Conservation (phyloP, 2,888 invertebrate species). For the Trissoscelio sp. region DNA sequence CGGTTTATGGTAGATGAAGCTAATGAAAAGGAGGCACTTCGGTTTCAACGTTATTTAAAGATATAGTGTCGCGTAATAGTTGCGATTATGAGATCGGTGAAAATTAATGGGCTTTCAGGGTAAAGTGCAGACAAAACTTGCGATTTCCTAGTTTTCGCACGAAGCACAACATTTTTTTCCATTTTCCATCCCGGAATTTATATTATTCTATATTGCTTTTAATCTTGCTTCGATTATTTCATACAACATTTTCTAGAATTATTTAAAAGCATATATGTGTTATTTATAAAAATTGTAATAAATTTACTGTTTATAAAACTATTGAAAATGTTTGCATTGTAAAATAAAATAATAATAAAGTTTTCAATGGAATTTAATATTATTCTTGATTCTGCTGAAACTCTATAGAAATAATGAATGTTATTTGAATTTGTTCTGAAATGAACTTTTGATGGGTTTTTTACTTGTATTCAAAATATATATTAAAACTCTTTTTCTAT, state of each 20-base stretch:
- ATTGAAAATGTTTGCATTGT: no score
- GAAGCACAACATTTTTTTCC: not conserved
- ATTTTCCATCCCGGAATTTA: not conserved
- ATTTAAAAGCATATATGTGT: no score
- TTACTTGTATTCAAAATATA: no score
- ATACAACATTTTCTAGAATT: not conserved
- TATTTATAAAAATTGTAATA: no score
- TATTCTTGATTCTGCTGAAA: no score
- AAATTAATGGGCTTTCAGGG: conserved; percentile 23
- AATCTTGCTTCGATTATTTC: not conserved
- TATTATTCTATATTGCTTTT: not conserved
- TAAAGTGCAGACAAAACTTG: not conserved
- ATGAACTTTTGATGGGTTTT: no score
- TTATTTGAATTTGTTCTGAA: no score
- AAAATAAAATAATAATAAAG: no score
- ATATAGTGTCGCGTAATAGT: conserved; percentile 28
- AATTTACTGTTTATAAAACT: no score
- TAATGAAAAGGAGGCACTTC: conserved; percentile 52
- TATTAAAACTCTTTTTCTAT: no score
- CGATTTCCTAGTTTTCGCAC: not conserved
- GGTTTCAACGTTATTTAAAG: conserved; percentile 27
- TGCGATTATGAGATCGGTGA: conserved; percentile 23
- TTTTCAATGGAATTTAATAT: no score
- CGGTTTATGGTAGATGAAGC: conserved; percentile 41
- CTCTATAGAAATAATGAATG: no score